Conservation (phyloP, 2,888 invertebrate genomes). For the Amphipyra berbera region DNA sequence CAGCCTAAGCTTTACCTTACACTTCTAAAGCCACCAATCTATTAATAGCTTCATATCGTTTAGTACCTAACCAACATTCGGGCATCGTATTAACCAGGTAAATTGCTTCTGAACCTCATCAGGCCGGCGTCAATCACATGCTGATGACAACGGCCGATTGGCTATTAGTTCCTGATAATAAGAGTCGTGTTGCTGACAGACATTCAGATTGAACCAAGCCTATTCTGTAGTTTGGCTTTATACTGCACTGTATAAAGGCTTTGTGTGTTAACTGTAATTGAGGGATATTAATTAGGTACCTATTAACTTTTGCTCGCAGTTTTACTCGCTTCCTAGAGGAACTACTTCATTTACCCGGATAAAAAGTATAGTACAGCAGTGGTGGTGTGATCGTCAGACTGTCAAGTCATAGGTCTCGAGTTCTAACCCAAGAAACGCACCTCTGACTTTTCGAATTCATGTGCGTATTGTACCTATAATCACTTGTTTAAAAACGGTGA, state of each 20-base stretch:
- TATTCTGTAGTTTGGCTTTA: constrained; percentile 22
- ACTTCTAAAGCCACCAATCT: too few relatives aligned
- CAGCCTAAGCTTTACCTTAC: too few relatives aligned
- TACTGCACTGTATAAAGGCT: not conserved
- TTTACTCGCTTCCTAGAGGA: too few relatives aligned
- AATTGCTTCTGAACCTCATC: constrained; percentile 43
- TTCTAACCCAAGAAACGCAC: too few relatives aligned
- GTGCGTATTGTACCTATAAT: too few relatives aligned
- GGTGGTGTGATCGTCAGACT: too few relatives aligned
- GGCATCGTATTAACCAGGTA: constrained; percentile 26
- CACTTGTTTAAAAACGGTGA: too few relatives aligned
- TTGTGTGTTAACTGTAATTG: constrained; percentile 6
- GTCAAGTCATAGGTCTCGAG: too few relatives aligned
- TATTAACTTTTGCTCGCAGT: too few relatives aligned
- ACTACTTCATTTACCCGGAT: too few relatives aligned
- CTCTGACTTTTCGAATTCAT: too few relatives aligned
- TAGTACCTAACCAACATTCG: not conserved
- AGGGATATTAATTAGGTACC: not conserved
- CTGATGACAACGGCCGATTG: constrained; percentile 34
- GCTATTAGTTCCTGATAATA: constrained; percentile 48
- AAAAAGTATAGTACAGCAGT: too few relatives aligned
- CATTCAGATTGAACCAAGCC: constrained; percentile 27
- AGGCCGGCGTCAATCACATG: constrained; percentile 43
- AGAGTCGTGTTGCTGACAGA: constrained; percentile 36
- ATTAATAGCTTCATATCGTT: not conserved